These are phyloP conservation scores for Epinotia ramella DNA, from an alignment of 2,888 invertebrate species.

Conservation along the genomic window DNA sequence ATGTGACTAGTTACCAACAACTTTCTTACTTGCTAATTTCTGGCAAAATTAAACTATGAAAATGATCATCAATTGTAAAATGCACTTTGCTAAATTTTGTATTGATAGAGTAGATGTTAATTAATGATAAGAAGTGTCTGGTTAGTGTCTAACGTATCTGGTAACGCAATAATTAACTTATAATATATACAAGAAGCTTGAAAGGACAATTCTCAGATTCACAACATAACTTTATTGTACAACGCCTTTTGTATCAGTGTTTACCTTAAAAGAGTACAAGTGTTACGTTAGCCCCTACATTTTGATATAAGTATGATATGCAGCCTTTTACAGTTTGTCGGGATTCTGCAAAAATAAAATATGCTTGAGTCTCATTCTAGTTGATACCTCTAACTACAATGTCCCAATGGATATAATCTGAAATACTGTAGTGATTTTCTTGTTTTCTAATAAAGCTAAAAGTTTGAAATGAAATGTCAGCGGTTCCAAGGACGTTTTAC, in stretches of 20 bases:
- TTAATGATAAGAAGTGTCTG: slow-evolving; percentile 44
- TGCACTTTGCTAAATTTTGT: slow-evolving; percentile 41
- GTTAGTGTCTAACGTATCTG: slow-evolving; percentile 42
- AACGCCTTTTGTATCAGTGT: slow-evolving; percentile 31
- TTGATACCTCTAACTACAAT: slow-evolving; percentile 45
- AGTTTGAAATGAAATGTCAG: slow-evolving; percentile 67
- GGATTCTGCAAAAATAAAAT: slow-evolving; percentile 59
- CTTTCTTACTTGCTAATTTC: slow-evolving; percentile 16
- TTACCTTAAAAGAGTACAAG: slow-evolving; percentile 41
- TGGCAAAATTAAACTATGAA: slow-evolving; percentile 12
- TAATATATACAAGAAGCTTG: slow-evolving; percentile 30
- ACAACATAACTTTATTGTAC: slow-evolving; percentile 15
- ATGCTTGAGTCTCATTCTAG: slow-evolving; percentile 51
- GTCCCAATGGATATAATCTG: slow-evolving; percentile 72
- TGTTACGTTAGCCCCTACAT: slow-evolving; percentile 32
- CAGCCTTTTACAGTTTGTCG: slow-evolving; percentile 10
- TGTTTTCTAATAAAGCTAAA: slow-evolving; percentile 66
- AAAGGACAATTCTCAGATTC: slow-evolving; percentile 14
- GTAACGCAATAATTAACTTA: slow-evolving; percentile 42
- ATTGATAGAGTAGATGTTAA: slow-evolving; percentile 40
- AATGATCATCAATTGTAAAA: slow-evolving; percentile 12
- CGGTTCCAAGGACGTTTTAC: slow-evolving; percentile 66
- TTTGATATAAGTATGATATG: slow-evolving; percentile 18
- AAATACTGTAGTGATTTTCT: slow-evolving; percentile 69
- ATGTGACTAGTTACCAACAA: slow-evolving; percentile 29